Evolutionary conservation across 2,888 invertebrate species (phyloP).

Genomic region (Hydropsyche betteni): DNA sequence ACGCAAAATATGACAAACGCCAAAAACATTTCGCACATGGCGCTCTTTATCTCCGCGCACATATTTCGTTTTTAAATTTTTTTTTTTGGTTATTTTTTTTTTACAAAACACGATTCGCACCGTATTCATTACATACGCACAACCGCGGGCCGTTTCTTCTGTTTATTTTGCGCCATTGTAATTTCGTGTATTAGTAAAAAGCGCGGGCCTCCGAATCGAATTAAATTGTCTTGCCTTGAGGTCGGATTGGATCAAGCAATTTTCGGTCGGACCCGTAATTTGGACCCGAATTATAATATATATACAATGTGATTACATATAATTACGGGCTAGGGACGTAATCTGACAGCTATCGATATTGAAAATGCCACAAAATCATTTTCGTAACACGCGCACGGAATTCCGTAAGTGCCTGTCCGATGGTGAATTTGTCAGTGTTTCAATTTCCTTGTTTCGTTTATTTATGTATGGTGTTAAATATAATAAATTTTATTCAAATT

Average conservation of each 20-base stretch:
- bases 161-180: conserved; percentile 7
- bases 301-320: conserved; percentile 27
- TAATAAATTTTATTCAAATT: too few species aligned
- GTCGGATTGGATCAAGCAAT: conserved; percentile 36
- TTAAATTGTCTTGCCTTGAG: conserved; percentile 40
- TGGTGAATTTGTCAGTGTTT: conserved; percentile 3
- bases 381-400: too few species aligned
- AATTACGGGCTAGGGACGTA: conserved; percentile 18
- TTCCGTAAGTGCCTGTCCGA: not conserved
- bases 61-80: too few species aligned
- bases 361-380: not conserved
- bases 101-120: not conserved
- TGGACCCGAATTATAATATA: conserved; percentile 32
- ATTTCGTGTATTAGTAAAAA: conserved; percentile 4
- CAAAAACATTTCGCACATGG: too few species aligned
- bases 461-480: too few species aligned
- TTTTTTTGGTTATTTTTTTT: too few species aligned
- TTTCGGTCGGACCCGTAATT: conserved; percentile 33
- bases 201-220: conserved; percentile 32
- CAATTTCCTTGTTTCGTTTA: too few species aligned
- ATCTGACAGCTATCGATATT: conserved; percentile 27
- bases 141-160: not conserved
- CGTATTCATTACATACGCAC: not conserved
- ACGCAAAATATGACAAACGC: too few species aligned
- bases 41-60: too few species aligned